Conservation (phyloP, 1,140 invertebrate genomes). For the Hormaphis cornu region DNA sequence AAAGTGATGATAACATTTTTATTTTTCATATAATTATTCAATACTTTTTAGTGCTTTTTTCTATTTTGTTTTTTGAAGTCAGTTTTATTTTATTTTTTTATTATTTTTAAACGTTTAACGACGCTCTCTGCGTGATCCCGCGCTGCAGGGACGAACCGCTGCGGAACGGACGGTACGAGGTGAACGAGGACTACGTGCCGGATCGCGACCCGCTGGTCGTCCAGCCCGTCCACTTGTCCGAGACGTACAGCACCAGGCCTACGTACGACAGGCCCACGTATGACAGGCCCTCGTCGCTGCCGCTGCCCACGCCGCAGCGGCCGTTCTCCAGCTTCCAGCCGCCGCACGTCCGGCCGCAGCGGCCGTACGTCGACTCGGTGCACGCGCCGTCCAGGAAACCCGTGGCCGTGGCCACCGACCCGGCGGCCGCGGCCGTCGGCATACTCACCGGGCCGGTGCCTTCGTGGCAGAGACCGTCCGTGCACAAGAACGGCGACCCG, state of each 20-base stretch:
- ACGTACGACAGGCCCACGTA: neutral
- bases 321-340: neutral
- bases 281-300: neutral
- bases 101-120: too few species aligned
- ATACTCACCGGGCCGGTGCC: conserved; percentile 44
- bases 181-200: neutral
- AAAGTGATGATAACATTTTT: too few species aligned
- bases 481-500: conserved; percentile 40
- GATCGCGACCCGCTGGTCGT: neutral
- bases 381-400: neutral
- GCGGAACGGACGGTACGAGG: conserved; percentile 1
- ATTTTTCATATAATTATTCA: too few species aligned
- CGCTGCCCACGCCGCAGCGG: neutral
- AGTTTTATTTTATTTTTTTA: too few species aligned
- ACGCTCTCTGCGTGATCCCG: too few species aligned
- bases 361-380: neutral
- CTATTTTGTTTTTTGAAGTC: too few species aligned
- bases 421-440: conserved; percentile 29
- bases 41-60: too few species aligned
- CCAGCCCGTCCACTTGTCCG: neutral
- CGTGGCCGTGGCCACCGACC: conserved; percentile 5
- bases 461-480: conserved; percentile 43
- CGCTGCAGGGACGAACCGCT: conserved; percentile 7
- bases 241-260: neutral
- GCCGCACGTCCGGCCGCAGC: neutral